Percentiles rank a stretch among this genome's conserved stretches.
Evolutionary conservation across 2,113 vertebrate species (phyloP).

Genomic region (Pseudonaja textilis): DNA sequence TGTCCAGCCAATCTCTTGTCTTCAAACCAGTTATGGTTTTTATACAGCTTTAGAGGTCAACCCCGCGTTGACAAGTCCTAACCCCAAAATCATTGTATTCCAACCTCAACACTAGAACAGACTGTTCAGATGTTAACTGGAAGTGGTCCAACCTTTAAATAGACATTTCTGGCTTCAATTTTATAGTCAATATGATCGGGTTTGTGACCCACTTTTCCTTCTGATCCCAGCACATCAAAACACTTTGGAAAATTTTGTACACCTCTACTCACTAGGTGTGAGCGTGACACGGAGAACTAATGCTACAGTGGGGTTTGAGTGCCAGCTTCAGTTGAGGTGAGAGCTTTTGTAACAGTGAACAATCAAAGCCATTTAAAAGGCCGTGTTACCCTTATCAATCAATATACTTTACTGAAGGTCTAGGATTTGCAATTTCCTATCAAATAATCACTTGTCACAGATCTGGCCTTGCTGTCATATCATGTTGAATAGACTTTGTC

Average conservation of each 20-base stretch:
- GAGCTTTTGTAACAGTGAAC: background rate
- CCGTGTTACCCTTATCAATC: background rate
- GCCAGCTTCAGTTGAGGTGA: background rate
- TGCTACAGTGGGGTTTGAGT: background rate
- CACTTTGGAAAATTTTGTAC: background rate
- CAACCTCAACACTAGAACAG: background rate
- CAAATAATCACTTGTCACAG: background rate
- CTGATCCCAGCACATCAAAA: background rate
- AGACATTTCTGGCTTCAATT: background rate
- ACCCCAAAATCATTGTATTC: background rate
- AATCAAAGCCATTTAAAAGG: background rate
- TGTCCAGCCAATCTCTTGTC: background rate
- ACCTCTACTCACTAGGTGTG: background rate
- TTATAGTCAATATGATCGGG: background rate
- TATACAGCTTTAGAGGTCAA: background rate
- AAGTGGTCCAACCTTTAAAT: background rate
- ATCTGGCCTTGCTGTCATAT: background rate
- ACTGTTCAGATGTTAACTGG: background rate
- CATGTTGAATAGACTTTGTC: constrained; percentile 28
- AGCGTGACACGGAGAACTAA: background rate
- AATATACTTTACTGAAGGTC: background rate
- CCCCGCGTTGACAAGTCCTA: background rate
- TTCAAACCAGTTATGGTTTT: background rate
- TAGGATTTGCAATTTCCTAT: background rate
- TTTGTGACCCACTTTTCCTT: background rate